A percentile compares a stretch with the other conserved stretches of the same genome.
Conservation (phyloP, 2,888 invertebrate genomes). For the Lasioglossum oenotherae region DNA sequence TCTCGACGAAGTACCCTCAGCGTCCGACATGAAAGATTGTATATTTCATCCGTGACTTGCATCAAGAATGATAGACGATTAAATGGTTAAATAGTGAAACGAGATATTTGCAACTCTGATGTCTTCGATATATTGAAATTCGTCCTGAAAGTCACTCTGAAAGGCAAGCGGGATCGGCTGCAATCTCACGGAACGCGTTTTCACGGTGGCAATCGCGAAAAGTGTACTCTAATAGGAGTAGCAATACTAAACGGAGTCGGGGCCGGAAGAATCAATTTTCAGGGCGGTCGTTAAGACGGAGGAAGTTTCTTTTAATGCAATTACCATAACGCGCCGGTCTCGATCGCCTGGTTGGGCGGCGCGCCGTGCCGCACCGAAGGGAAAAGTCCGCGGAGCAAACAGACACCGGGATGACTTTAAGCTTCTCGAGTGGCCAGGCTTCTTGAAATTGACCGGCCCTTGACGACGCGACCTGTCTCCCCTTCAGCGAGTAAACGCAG, state of each 20-base stretch:
- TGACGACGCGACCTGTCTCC: neutral
- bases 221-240: neutral
- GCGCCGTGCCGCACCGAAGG: neutral
- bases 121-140: neutral
- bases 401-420: constrained; percentile 48
- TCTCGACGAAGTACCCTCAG: neutral
- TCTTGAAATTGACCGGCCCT: constrained; percentile 48
- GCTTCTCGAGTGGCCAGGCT: constrained; percentile 32
- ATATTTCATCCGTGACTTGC: too few relatives aligned
- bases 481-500: neutral
- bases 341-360: constrained; percentile 9
- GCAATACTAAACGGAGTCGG: neutral
- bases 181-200: neutral
- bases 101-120: neutral
- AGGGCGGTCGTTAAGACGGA: constrained; percentile 1
- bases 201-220: neutral
- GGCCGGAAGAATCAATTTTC: constrained; percentile 24
- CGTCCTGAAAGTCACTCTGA: too few relatives aligned
- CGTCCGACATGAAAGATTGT: neutral
- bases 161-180: neutral
- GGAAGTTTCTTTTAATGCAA: constrained; percentile 45
- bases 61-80: neutral
- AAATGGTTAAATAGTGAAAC: neutral
- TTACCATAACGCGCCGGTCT: constrained; percentile 41
- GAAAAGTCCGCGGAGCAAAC: constrained; percentile 39